Percentiles rank a stretch among this genome's conserved stretches.
Evolutionary conservation across 2,113 vertebrate species (phyloP).

Genomic region (Neogale vison): DNA sequence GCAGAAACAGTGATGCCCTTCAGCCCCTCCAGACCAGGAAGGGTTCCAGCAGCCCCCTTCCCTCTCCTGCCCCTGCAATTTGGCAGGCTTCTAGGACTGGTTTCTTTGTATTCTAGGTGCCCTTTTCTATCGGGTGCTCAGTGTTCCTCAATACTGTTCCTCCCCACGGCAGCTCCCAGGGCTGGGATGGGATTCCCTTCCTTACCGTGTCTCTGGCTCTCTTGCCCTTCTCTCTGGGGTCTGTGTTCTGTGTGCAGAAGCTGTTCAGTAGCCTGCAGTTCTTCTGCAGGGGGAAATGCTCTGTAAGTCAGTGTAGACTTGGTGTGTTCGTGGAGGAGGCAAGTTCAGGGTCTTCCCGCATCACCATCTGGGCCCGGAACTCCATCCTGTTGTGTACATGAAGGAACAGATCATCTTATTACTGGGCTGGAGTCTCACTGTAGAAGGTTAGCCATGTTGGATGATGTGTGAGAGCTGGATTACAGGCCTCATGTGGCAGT

Average conservation of each 20-base stretch:
- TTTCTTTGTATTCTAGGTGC: background rate
- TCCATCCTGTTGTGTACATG: background rate
- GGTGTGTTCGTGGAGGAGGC: background rate
- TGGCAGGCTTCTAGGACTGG: background rate
- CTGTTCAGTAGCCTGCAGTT: background rate
- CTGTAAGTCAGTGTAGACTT: background rate
- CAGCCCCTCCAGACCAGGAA: background rate
- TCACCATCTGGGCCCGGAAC: accelerated
- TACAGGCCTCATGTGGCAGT: background rate
- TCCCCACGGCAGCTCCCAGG: background rate
- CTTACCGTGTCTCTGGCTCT: background rate
- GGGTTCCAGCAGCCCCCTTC: background rate
- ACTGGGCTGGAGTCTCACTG: background rate
- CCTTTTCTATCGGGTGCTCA: background rate
- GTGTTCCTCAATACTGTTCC: background rate
- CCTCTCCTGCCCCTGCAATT: background rate
- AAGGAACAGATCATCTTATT: background rate
- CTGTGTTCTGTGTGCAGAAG: background rate
- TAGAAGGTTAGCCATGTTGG: background rate
- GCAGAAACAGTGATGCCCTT: background rate
- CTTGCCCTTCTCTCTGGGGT: background rate
- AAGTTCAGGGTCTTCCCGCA: background rate
- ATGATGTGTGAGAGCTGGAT: background rate
- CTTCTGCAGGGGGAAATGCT: background rate
- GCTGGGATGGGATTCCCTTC: background rate